These are phyloP conservation scores for Sciurus carolinensis DNA, from an alignment of 2,797 vertebrate species.

Conservation along the genomic window DNA sequence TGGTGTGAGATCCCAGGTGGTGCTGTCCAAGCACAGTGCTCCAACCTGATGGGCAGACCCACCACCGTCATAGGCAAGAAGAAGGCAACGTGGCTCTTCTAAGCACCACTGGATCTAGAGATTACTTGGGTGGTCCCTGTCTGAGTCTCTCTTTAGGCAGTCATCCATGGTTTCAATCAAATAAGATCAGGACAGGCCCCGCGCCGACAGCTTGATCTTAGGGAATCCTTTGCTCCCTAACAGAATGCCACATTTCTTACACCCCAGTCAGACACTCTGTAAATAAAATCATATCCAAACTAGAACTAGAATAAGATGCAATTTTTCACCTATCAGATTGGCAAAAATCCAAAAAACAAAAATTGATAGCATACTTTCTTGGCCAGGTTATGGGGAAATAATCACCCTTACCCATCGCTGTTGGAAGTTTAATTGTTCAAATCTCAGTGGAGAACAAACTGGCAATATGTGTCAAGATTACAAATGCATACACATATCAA, in stretches of 20 bases:
- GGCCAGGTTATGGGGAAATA: conserved; percentile 40
- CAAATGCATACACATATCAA: not conserved
- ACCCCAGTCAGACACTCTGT: conserved; percentile 4
- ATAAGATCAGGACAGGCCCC: not conserved
- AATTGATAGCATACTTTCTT: conserved; percentile 15
- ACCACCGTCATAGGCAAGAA: not conserved
- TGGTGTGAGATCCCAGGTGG: not conserved
- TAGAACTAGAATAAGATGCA: conserved; percentile 55
- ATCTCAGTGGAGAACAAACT: conserved; percentile 7
- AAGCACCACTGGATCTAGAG: not conserved
- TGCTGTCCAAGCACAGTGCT: not conserved
- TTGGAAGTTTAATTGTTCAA: conserved; percentile 38
- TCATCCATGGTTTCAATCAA: not conserved
- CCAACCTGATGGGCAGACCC: not conserved
- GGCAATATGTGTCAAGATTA: conserved; percentile 11
- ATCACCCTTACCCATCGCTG: not conserved
- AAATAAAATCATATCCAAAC: conserved; percentile 60
- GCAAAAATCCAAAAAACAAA: conserved; percentile 38
- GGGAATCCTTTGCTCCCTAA: conserved; percentile 31
- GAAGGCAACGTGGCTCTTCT: not conserved
- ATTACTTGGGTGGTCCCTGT: not conserved
- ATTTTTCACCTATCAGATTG: conserved; percentile 67
- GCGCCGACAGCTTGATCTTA: not conserved
- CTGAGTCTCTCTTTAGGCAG: not conserved
- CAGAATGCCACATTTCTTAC: not conserved